These are phyloP conservation scores for Phalacrocorax aristotelis DNA, from an alignment of 2,113 vertebrate genomes.

Conservation along the genomic window DNA sequence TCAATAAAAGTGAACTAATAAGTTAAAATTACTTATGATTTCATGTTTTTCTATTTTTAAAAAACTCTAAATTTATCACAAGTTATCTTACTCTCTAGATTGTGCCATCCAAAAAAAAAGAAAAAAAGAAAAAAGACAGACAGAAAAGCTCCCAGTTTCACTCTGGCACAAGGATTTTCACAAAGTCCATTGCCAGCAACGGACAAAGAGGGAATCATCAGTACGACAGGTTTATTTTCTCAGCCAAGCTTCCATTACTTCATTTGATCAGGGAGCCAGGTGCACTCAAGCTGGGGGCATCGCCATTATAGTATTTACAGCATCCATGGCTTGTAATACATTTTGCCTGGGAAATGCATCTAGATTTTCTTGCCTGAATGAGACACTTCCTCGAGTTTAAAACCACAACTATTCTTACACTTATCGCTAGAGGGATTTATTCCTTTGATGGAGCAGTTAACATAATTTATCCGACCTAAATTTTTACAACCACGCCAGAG, in stretches of 20 bases:
- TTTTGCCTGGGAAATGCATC: background rate
- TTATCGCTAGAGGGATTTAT: background rate
- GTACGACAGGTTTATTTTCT: background rate
- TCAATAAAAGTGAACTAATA: constrained; percentile 65
- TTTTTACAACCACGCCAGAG: background rate
- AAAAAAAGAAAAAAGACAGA: background rate
- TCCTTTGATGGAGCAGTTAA: background rate
- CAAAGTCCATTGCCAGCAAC: constrained; percentile 79
- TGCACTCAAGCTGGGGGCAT: background rate
- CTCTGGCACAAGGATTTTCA: constrained; percentile 66
- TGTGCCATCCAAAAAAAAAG: constrained; percentile 18
- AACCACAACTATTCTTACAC: background rate
- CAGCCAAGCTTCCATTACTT: constrained; percentile 37
- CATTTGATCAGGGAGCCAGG: constrained; percentile 9
- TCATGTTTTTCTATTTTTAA: constrained; percentile 39
- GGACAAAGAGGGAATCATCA: constrained; percentile 64
- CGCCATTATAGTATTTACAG: background rate
- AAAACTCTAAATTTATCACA: constrained; percentile 35
- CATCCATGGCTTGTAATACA: background rate
- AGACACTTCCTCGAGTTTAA: background rate
- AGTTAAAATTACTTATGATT: constrained; percentile 68
- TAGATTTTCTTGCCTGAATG: background rate
- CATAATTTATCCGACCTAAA: background rate
- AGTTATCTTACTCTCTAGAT: constrained; percentile 50
- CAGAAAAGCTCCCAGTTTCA: constrained; percentile 65